Base-by-base conservation (phyloP, 2,888 invertebrate genomes). In the Tethea ocularis region DNA sequence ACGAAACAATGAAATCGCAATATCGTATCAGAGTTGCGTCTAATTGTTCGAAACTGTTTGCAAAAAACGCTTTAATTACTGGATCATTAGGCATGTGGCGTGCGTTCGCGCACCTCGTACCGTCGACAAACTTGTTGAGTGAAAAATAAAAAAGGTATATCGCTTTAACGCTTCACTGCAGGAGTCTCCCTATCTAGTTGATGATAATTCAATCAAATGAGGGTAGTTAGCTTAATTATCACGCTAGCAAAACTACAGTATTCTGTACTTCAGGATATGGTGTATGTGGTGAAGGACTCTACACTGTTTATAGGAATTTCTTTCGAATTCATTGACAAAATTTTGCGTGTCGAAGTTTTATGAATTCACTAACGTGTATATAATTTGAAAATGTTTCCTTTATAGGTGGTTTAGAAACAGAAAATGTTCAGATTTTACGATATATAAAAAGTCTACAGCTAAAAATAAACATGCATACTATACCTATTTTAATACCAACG, bases 61-160 rank as follows among this genome's bases (percentile, higher is more conserved):
- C 78, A 84, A 86, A 87, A 83, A 87, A 83, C 70, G 63, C 57
- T 72, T 75, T 86, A 85, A 88, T 87, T 84, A 82, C 73, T 76
- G 70, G 76, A 78, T 86, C 88, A 89, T 89, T 89, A 89, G 82
- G 74, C 70, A 62, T 51, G 67, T 82, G 66, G 82, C 82, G 79
- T 85, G 86, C 69, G 73, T 64, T 56, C 11, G 61, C 65, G 66
- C 63, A 22, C 20, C 52, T 51, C 41, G 86, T 84, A 87, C 67
- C 20, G 88, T 68, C 61, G 33, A 82, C 79, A 82, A 52, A 72
- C 53, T 29, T 29, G 54, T 54, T 22, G 33, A 33, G 54, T 54
- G 54, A 20, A 33, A 33, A 69, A 52, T 67, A 59, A 62, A 38
- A 56, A 52, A 61, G 46, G 26, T 38, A 22, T 52, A 23, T 7